These are phyloP conservation scores for Oreohelix idahoensis DNA, from an alignment of 1,140 invertebrate species.

Conservation along the genomic window DNA sequence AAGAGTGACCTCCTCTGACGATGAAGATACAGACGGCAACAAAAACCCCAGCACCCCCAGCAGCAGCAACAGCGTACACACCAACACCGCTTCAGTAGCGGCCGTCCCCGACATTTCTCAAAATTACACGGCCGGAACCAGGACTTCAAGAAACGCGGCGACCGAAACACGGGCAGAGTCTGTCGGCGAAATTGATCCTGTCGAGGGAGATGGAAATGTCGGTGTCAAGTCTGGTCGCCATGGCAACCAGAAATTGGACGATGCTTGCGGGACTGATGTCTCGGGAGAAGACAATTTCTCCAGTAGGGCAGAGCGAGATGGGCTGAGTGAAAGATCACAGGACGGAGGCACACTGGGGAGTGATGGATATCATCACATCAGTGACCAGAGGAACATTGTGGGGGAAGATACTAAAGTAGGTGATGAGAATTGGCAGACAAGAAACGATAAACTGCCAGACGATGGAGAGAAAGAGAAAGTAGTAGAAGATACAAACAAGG, in stretches of 20 bases:
- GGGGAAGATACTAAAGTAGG: background rate
- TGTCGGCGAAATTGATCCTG: background rate
- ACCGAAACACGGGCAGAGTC: background rate
- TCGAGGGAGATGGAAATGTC: background rate
- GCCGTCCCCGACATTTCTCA: background rate
- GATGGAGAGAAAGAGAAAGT: background rate
- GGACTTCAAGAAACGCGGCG: background rate
- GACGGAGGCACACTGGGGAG: background rate
- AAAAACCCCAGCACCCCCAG: background rate
- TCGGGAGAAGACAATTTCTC: background rate
- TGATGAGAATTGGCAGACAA: background rate
- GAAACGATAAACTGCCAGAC: background rate
- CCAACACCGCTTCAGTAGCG: background rate
- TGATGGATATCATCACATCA: background rate
- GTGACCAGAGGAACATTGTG: background rate
- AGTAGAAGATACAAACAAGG: background rate
- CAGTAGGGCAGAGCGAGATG: background rate
- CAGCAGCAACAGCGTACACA: background rate
- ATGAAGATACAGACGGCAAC: background rate
- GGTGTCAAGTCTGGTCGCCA: constrained; percentile 17
- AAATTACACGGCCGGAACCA: background rate
- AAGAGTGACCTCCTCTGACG: constrained; percentile 14
- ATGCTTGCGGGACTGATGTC: background rate
- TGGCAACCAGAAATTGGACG: constrained; percentile 17
- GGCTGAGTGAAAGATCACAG: background rate